Conservation (phyloP, 2,888 invertebrate genomes). For the Epinotia bilunana region DNA sequence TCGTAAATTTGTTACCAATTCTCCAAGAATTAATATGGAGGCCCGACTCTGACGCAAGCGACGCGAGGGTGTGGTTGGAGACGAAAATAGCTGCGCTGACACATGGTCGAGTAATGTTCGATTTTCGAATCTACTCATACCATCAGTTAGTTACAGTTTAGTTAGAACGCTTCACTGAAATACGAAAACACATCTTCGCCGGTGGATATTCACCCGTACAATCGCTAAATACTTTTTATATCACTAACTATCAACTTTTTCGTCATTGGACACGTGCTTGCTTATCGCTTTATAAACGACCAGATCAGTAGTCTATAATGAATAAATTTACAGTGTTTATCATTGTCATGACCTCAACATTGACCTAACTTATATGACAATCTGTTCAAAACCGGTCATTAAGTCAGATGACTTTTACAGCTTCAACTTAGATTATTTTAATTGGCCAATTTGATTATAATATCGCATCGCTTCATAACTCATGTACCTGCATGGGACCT, state of each 20-base stretch:
- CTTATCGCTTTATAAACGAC: not conserved
- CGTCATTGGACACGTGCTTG: not conserved
- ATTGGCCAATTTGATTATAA: conserved; percentile 35
- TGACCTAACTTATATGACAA: conserved; percentile 16
- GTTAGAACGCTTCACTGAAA: not conserved
- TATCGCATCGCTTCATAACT: conserved; percentile 16
- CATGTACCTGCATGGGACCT: conserved; percentile 25
- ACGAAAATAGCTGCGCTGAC: conserved; percentile 57
- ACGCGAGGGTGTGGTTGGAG: conserved; percentile 63
- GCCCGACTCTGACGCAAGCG: conserved; percentile 68
- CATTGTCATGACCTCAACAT: conserved; percentile 22
- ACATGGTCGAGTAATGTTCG: conserved; percentile 27
- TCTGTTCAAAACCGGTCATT: conserved; percentile 22
- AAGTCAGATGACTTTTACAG: conserved; percentile 22
- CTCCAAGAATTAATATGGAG: conserved; percentile 56
- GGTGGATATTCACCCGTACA: not conserved
- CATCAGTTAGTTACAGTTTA: not conserved
- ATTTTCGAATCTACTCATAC: conserved; percentile 18
- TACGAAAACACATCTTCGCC: no score
- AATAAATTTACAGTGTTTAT: conserved; percentile 7
- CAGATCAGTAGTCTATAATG: not conserved
- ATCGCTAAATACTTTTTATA: not conserved
- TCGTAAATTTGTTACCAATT: conserved; percentile 33
- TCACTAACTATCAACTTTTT: not conserved
- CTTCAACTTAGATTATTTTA: conserved; percentile 34